Evolutionary conservation across 2,113 vertebrate species (phyloP), one percentile per base, ranked within the genome.

Genomic region (Phalacrocorax brasilianus): DNA sequence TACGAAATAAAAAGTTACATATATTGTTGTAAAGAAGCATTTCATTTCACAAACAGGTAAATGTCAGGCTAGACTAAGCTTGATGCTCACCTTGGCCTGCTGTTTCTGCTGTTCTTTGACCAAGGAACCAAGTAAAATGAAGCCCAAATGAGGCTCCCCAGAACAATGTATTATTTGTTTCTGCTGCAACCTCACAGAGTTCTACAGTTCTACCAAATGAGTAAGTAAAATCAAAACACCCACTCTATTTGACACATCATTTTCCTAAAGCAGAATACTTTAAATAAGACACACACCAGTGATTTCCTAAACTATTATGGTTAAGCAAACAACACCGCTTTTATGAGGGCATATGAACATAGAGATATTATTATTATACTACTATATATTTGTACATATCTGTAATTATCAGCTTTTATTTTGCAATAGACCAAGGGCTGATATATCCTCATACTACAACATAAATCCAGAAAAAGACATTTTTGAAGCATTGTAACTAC

Each of bases 251-350:
- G 67, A 85, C 58, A 88, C 78, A 87, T 42, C 32, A 66, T 79
- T 88, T 88, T 79, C 82, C 74, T 66, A 58, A 47, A 96, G 65
- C 40, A 95, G 44, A 78, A 82, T 65, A 79, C n/a, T 90, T 91
- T 30, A 93, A 95, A 45, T 93, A 93, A 90, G 67, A 83, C 49
- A 91, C 24, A 62, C 45, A 73, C 8, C 50, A 87, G 24, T 75
- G 73, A 92, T 71, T 91, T 96, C 73, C 80, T 85, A 85, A 84
- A 87, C 65, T 74, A 72, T 50, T 84, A 61, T 2, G 14, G 44
- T 67, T 81, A 87, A 70, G 50, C 0, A 0, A 59, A 76, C 55
- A 88, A 71, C 28, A 45, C 12, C 32, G 53, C 42, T 93, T 95
- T 89, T 91, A 93, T 3, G 27, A 89, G 24, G 15, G 72, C 26